phyloP scores from a whole-genome alignment of 2,888 invertebrate genomes.

The Erebia aethiops region DNA sequence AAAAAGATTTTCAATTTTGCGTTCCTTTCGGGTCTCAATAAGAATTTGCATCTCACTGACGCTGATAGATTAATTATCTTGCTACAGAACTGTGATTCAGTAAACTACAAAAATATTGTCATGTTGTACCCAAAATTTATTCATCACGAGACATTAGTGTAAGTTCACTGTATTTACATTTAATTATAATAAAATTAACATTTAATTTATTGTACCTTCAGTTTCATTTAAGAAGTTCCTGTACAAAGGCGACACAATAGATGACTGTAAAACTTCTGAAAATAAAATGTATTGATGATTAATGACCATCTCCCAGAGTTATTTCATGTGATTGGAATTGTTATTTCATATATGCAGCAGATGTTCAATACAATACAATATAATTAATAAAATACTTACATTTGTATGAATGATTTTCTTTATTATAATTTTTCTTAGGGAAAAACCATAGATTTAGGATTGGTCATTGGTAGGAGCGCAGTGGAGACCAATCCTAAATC shows the following conservation, averaged over 20 bases:
- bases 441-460: too few species aligned
- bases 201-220: slow-evolving; percentile 33
- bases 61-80: slow-evolving; percentile 18
- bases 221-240: slow-evolving; percentile 12
- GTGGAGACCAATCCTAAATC: too few species aligned
- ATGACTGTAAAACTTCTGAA: background rate
- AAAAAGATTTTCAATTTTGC: too few species aligned
- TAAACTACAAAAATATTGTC: slow-evolving; percentile 13
- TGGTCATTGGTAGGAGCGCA: too few species aligned
- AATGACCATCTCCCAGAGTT: slow-evolving; percentile 21
- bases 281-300: slow-evolving; percentile 6
- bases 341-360: slow-evolving; percentile 44
- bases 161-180: slow-evolving; percentile 46
- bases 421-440: slow-evolving; percentile 19
- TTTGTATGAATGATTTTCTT: slow-evolving; percentile 60
- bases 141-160: slow-evolving; percentile 46
- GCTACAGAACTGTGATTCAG: slow-evolving; percentile 34
- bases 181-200: slow-evolving; percentile 37
- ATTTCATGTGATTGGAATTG: slow-evolving; percentile 40
- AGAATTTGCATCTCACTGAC: too few species aligned
- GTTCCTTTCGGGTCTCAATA: too few species aligned
- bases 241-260: slow-evolving; percentile 12
- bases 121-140: slow-evolving; percentile 46
- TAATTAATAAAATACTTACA: slow-evolving; percentile 42
- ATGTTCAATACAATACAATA: slow-evolving; percentile 60